Evolutionary conservation across 2,113 vertebrate genomes (phyloP).

Genomic region (Ammodytes marinus): DNA sequence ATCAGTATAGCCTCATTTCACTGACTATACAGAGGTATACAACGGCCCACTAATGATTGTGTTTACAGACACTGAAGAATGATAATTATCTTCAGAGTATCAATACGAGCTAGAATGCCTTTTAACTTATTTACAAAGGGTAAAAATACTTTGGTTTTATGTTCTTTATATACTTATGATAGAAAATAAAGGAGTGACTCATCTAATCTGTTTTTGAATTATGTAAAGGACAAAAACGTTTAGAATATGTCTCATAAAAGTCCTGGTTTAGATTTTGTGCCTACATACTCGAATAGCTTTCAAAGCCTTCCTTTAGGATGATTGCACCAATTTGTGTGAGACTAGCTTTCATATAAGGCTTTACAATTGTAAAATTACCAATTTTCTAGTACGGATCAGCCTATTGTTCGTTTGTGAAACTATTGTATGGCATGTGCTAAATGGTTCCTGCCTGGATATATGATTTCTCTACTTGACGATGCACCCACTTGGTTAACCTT

Average conservation of each 20-base stretch:
- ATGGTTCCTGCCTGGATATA: too few species aligned
- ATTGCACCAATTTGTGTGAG: too few species aligned
- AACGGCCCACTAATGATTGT: conserved; percentile 58
- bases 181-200: conserved; percentile 26
- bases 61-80: conserved; percentile 62
- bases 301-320: neutral
- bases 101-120: neutral
- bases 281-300: neutral
- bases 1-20: conserved; percentile 55
- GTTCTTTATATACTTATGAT: neutral
- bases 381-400: too few species aligned
- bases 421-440: too few species aligned
- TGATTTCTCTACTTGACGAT: neutral
- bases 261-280: too few species aligned
- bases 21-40: conserved; percentile 26
- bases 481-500: neutral
- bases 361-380: too few species aligned
- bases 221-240: neutral
- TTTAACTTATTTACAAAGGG: conserved; percentile 48
- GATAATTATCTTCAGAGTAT: too few species aligned
- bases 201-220: neutral
- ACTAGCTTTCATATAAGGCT: too few species aligned
- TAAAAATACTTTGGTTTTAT: conserved; percentile 3
- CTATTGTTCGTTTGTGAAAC: neutral
- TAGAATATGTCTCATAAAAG: neutral